Evolutionary conservation across 2,113 vertebrate species (phyloP), one percentile per base, ranked within the genome.

Genomic region (Percopsis transmontana): DNA sequence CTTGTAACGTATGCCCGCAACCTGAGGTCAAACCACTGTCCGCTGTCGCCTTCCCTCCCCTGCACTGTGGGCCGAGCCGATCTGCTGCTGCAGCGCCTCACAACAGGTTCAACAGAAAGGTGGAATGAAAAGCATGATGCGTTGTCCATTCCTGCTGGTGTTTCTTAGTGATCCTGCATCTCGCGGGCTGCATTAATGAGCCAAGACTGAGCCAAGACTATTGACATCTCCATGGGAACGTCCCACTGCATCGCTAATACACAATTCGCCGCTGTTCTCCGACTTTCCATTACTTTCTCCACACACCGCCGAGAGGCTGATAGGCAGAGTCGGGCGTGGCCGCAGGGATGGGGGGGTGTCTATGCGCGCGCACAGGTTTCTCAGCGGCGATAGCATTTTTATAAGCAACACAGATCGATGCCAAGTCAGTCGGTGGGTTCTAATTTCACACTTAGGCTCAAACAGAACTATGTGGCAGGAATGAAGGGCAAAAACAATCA

Each of bases 211-310:
- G 80, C 70, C 67, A 52, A 79, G 70, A 73, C 41, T 82, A 81
- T 77, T 81, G 80, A 89, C 82, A 85, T 90, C 81, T 77, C 85
- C 86, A 89, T 89, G 85, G 89, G 81, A 91, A 90, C 88, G 1
- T 77, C 76, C 72, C 45, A 62, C 77, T 45, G 75, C 76, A 88
- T 83, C 66, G 19, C 67, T 74, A 58, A 84, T 74, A 79, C 67
- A 83, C 76, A 80, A 70, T 77, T 69, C 69, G 24, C 62, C 3
- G 55, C 74, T 77, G 77, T 75, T 83, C 70, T 56, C 60, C 61
- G n/a, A 68, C 73, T 66, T 84, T 82, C 81, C 74, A 58, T 51
- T 75, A 60, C 79, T 63, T 77, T 74, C 48, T 54, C 59, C 20
- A 51, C 45, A 68, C 62, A 67, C 68, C 62, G 66, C 45, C 60